These are phyloP conservation scores for Euzophera pinguis DNA, from an alignment of 2,888 invertebrate genomes.

Conservation along the genomic window DNA sequence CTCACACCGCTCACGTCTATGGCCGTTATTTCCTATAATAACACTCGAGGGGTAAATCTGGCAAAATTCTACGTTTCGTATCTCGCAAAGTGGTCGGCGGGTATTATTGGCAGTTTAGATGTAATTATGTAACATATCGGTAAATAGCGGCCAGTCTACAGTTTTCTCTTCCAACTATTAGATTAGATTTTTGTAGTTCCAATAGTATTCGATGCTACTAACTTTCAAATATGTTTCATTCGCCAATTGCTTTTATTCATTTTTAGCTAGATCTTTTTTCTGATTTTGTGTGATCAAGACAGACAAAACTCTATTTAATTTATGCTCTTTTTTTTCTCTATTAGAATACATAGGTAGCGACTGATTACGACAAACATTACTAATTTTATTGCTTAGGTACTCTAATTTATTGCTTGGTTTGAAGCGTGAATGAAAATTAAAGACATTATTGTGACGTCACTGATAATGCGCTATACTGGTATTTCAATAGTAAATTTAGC, in stretches of 20 bases:
- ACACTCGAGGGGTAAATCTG: conserved; percentile 66
- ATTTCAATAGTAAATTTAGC: conserved; percentile 33
- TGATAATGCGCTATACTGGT: conserved; percentile 22
- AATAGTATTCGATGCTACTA: neutral
- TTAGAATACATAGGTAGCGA: too few relatives aligned
- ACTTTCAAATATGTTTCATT: neutral
- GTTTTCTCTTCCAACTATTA: conserved; percentile 46
- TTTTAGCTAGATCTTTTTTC: too few relatives aligned
- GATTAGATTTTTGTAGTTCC: conserved; percentile 29
- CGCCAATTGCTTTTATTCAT: neutral
- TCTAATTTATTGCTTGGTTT: neutral
- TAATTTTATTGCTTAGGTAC: neutral
- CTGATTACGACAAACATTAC: too few relatives aligned
- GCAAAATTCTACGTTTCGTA: conserved; percentile 61
- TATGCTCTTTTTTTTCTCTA: too few relatives aligned
- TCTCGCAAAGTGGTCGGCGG: conserved; percentile 42
- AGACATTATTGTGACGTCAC: conserved; percentile 27
- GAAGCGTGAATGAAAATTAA: neutral
- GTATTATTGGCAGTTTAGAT: conserved; percentile 51
- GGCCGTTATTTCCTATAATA: conserved; percentile 73
- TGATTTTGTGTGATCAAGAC: too few relatives aligned
- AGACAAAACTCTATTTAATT: too few relatives aligned
- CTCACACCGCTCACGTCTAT: conserved; percentile 49
- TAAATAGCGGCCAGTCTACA: conserved; percentile 68
- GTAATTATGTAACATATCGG: conserved; percentile 42